Percentiles rank a stretch among this genome's conserved stretches.
These are phyloP conservation scores for Habropoda laboriosa DNA, from an alignment of 1,140 invertebrate genomes.

Conservation along the genomic window DNA sequence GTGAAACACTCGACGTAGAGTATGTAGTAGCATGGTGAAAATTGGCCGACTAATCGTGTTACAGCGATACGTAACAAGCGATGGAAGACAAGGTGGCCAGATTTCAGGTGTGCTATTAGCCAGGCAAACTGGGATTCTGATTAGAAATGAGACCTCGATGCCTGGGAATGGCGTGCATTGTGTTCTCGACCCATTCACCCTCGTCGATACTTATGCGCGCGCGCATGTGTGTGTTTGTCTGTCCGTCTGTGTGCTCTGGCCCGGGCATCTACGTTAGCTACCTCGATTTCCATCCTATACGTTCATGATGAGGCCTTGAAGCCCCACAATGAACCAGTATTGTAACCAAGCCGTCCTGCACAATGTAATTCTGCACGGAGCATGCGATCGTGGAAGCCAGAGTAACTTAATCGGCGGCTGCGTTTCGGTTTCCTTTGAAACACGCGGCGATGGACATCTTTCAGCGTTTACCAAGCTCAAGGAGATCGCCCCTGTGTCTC, in stretches of 20 bases:
- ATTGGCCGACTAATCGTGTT: slow-evolving; percentile 9
- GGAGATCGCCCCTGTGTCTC: too few species aligned
- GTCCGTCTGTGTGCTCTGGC: not conserved
- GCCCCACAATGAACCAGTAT: slow-evolving; percentile 69
- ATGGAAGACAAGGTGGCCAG: slow-evolving; percentile 2
- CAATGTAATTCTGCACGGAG: slow-evolving; percentile 66
- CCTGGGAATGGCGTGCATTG: slow-evolving; percentile 58
- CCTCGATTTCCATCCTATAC: slow-evolving; percentile 49
- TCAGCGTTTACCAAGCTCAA: not conserved
- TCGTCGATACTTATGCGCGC: not conserved
- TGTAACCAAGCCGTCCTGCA: slow-evolving; percentile 64
- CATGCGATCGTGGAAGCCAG: slow-evolving; percentile 68
- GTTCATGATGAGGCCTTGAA: slow-evolving; percentile 66
- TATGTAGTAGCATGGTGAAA: too few species aligned
- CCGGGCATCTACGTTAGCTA: slow-evolving; percentile 34
- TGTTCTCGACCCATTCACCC: slow-evolving; percentile 40
- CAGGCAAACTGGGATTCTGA: slow-evolving; percentile 51
- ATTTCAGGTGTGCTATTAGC: slow-evolving; percentile 38
- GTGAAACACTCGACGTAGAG: too few species aligned
- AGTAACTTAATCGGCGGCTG: slow-evolving; percentile 63
- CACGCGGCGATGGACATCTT: slow-evolving; percentile 7
- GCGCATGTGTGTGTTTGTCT: not conserved
- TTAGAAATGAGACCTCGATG: slow-evolving; percentile 56
- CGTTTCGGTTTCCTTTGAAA: slow-evolving; percentile 53
- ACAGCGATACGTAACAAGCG: not conserved